phyloP scores from a whole-genome alignment of 2,888 invertebrate species.

The Eulithis testata region DNA sequence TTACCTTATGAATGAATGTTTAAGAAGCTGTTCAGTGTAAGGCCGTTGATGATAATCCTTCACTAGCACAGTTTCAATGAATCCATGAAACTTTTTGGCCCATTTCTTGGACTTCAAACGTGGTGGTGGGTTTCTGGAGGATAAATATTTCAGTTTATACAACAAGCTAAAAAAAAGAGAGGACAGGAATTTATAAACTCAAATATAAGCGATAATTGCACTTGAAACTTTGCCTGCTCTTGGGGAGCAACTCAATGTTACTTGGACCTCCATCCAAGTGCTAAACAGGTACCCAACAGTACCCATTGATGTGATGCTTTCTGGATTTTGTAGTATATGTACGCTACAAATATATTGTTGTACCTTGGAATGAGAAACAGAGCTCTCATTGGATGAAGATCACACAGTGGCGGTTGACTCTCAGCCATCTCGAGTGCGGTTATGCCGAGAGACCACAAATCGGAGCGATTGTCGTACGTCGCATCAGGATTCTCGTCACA shows the following conservation, averaged over 20 bases:
- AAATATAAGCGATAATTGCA: no score
- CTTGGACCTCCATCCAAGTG: no score
- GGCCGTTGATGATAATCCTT: constrained; percentile 99
- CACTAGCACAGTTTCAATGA: constrained; percentile 98
- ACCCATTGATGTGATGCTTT: no score
- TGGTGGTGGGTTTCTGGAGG: constrained; percentile 94
- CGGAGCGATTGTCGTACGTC: constrained; percentile 98
- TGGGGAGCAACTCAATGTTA: no score
- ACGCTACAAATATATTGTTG: not conserved
- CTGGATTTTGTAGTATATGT: no score
- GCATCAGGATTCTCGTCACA: constrained; percentile 99
- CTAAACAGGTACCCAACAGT: no score
- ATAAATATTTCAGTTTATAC: not conserved
- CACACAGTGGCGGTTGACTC: constrained; percentile 99
- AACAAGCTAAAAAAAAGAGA: not conserved
- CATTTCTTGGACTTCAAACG: constrained; percentile 98
- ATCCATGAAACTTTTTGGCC: constrained; percentile 98
- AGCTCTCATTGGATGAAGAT: constrained; percentile 99
- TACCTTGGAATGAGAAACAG: constrained; percentile 96
- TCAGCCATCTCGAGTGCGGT: constrained; percentile 99
- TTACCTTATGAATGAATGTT: constrained; percentile 96
- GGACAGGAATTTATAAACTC: no score
- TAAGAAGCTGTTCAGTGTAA: constrained; percentile 98
- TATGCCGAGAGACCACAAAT: constrained; percentile 96
- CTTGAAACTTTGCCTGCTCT: no score